Conservation (phyloP, 2,113 vertebrate genomes). For the Anarrhichthys ocellatus region DNA sequence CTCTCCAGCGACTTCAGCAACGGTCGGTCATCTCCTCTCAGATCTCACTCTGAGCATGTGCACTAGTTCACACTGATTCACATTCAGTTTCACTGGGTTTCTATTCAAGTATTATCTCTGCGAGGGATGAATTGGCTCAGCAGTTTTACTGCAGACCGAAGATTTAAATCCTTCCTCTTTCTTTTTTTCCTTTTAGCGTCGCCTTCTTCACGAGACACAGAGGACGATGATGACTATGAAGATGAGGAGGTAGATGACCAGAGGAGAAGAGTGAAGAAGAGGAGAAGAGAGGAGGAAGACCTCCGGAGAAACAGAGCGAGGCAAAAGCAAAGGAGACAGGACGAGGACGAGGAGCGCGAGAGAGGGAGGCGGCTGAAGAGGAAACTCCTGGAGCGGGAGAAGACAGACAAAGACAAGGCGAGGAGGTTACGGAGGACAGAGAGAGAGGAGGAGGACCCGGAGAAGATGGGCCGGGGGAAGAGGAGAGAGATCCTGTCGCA, state of each 20-base stretch:
- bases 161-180: background rate
- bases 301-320: conserved; percentile 60
- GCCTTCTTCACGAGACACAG: conserved; percentile 84
- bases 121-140: background rate
- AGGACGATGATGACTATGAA: conserved; percentile 79
- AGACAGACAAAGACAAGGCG: conserved; percentile 48
- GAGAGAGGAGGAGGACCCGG: conserved; percentile 56
- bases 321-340: conserved; percentile 73
- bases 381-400: conserved; percentile 45
- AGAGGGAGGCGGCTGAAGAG: conserved; percentile 73
- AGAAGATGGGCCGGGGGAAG: conserved; percentile 78
- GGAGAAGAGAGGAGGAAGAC: conserved; percentile 79
- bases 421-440: conserved; percentile 73
- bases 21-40: conserved; percentile 78
- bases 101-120: background rate
- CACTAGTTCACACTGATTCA: background rate
- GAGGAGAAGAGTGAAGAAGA: conserved; percentile 38
- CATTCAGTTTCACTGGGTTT: background rate
- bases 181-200: conserved; percentile 47
- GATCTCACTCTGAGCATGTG: background rate
- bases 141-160: background rate
- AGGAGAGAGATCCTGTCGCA: conserved; percentile 77
- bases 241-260: conserved; percentile 62
- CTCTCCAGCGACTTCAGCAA: conserved; percentile 95
- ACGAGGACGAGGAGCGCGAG: conserved; percentile 21